These are phyloP conservation scores for Gobio gobio DNA, from an alignment of 2,113 vertebrate genomes.

Conservation along the genomic window DNA sequence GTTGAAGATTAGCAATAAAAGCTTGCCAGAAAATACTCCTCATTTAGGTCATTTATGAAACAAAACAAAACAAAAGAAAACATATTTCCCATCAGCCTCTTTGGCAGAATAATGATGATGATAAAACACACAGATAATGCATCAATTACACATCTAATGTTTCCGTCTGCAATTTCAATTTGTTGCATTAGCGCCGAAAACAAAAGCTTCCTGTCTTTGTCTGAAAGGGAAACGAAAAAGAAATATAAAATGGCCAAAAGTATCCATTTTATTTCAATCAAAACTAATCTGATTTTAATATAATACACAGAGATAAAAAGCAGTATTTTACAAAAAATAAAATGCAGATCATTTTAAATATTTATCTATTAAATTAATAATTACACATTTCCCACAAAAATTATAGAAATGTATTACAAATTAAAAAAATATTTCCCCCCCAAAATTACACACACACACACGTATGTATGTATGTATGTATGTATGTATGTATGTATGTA, in stretches of 20 bases:
- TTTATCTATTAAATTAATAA: not conserved
- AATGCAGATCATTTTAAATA: not conserved
- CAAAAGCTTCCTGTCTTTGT: not conserved
- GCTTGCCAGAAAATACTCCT: not conserved
- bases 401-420: too few relatives aligned
- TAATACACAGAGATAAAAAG: not conserved
- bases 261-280: not conserved
- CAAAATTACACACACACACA: too few relatives aligned
- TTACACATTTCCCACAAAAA: too few relatives aligned
- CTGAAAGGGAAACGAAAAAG: not conserved
- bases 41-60: not conserved
- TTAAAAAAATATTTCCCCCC: too few relatives aligned
- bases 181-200: not conserved
- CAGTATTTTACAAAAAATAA: too few relatives aligned
- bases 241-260: not conserved
- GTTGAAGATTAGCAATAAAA: not conserved
- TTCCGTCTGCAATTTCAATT: not conserved
- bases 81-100: not conserved
- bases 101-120: not conserved
- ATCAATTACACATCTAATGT: not conserved
- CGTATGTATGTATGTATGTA: too few relatives aligned
- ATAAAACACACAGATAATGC: not conserved
- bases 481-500: too few relatives aligned
- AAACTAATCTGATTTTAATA: not conserved
- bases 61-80: not conserved